Base-by-base conservation (phyloP, 2,888 invertebrate genomes). In the Iphiclides podalirius region DNA sequence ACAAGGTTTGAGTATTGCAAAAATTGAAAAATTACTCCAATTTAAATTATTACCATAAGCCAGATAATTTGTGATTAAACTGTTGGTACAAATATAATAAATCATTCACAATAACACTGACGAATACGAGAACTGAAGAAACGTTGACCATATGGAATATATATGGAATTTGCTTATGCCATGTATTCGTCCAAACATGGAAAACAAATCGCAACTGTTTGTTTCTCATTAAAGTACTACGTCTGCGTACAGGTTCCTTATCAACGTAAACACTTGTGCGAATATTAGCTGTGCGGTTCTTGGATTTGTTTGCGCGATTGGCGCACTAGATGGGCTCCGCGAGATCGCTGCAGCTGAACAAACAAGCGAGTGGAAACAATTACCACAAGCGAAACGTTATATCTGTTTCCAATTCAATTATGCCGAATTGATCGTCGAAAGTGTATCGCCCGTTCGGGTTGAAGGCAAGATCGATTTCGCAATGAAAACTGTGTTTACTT, bases 291-390 rank as follows among this genome's bases (percentile, higher is more conserved):
- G 13, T 31, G 36, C 15, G 41, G 47, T 42, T 47, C 36, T 47
- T 35, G 36, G 36, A 47, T 47, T 41, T 47, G 47, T 47, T 47
- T 47, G 41, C 47, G 47, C 47, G 41, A 42, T 34, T 14, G 42
- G 23, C 38, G 43, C n/a, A 23, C 31, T 34, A 23, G 42, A 38
- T 34, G 49, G 42, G 31, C 13, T 33, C 38, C 15, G 43, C 34
- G 49, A 33, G 38, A 49, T 38, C 17, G 43, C 23, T 43, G 49
- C 43, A 49, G 49, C 49, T 43, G 49, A 43, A 38, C 34, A 43
- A 49, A 49, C 49, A 49, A 11, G 16, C 20, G 13, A 33, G 15
- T 33, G 34, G 43, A 20, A 49, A 49, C 38, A 39, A 44, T 44
- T 44, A 49, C 43, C 33, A 11, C 39, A 16, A 4, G 33, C 14